A percentile compares a stretch with the other conserved stretches of the same genome.
Conservation (phyloP, 2,113 vertebrate genomes). For the Dasyprocta punctata region DNA sequence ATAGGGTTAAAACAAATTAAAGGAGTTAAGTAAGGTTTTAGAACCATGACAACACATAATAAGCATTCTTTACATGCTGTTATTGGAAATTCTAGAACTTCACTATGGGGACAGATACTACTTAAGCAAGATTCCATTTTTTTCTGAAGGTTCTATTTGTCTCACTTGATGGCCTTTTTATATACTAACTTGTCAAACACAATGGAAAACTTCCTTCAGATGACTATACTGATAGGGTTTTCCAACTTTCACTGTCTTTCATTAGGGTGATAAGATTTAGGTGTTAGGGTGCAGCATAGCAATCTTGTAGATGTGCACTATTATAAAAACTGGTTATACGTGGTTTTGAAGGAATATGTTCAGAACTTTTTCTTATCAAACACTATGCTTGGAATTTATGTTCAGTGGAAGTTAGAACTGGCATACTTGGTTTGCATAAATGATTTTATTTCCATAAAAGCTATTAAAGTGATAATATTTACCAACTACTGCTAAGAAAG, state of each 20-base stretch:
- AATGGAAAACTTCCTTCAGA: neutral
- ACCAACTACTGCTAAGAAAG: slow-evolving; percentile 36
- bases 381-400: neutral
- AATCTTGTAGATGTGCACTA: neutral
- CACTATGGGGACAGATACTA: neutral
- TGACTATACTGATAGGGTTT: neutral
- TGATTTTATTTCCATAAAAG: neutral
- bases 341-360: neutral
- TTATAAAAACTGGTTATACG: neutral
- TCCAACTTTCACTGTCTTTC: neutral
- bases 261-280: neutral
- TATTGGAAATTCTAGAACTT: neutral
- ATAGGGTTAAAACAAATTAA: neutral
- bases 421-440: slow-evolving; percentile 6
- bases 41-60: neutral
- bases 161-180: neutral
- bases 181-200: neutral
- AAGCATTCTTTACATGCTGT: neutral
- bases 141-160: neutral
- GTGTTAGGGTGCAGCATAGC: neutral
- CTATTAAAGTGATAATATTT: neutral
- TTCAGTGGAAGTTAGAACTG: neutral
- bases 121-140: neutral
- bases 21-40: neutral
- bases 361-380: neutral